These are phyloP conservation scores for Brachypalpus laphriformis DNA, from an alignment of 2,888 invertebrate genomes.

Conservation along the genomic window DNA sequence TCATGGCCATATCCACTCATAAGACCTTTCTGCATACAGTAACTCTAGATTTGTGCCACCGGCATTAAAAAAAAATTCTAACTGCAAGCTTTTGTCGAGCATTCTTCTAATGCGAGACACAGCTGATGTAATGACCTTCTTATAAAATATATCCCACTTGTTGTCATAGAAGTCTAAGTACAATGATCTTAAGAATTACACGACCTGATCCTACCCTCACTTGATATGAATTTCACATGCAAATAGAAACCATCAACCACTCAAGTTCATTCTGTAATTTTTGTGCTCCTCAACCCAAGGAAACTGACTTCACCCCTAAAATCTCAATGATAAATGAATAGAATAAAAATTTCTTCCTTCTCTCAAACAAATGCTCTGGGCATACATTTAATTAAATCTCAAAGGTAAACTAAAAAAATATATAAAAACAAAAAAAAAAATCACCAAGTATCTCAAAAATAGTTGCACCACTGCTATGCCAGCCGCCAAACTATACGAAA, in stretches of 20 bases:
- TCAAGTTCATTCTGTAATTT: constrained; percentile 64
- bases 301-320: constrained; percentile 71
- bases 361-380: constrained; percentile 26
- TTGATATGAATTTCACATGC: constrained; percentile 9
- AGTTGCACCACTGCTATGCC: constrained; percentile 70
- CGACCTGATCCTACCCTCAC: constrained; percentile 6
- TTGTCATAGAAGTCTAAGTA: background rate
- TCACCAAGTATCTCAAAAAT: constrained; percentile 55
- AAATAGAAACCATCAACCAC: constrained; percentile 6
- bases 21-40: no score
- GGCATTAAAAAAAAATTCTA: no score
- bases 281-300: constrained; percentile 58
- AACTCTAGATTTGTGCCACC: no score
- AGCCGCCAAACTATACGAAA: constrained; percentile 72
- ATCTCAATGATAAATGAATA: constrained; percentile 70
- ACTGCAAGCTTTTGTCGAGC: no score
- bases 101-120: no score
- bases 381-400: constrained; percentile 58
- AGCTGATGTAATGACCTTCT: background rate
- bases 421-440: constrained; percentile 13
- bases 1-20: no score
- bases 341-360: constrained; percentile 48
- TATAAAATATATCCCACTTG: background rate
- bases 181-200: constrained; percentile 21
- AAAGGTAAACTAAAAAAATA: constrained; percentile 24